These are phyloP conservation scores for Heliothis virescens DNA, from an alignment of 1,140 invertebrate species.

Conservation along the genomic window DNA sequence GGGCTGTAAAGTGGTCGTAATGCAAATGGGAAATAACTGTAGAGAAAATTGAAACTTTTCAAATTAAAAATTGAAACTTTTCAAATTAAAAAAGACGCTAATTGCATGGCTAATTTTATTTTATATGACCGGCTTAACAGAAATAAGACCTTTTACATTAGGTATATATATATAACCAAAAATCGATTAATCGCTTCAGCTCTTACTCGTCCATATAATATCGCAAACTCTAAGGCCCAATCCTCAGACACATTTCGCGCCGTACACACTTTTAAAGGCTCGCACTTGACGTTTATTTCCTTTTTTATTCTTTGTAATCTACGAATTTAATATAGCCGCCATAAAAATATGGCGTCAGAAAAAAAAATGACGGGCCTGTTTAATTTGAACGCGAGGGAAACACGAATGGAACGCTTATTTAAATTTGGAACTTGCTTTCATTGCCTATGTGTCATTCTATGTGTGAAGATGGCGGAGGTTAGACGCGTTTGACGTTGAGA, in stretches of 20 bases:
- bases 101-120: too few relatives aligned
- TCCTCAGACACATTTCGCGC: constrained; percentile 56
- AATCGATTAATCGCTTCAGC: background rate
- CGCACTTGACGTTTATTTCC: constrained; percentile 73
- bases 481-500: background rate
- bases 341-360: constrained; percentile 70
- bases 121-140: too few relatives aligned
- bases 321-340: constrained; percentile 73
- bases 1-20: too few relatives aligned
- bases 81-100: too few relatives aligned
- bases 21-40: too few relatives aligned
- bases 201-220: background rate
- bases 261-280: constrained; percentile 62
- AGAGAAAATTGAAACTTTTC: too few relatives aligned
- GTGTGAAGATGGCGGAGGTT: background rate
- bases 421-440: constrained; percentile 66
- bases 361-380: constrained; percentile 63
- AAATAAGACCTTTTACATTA: too few relatives aligned
- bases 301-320: constrained; percentile 76
- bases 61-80: too few relatives aligned
- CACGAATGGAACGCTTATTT: constrained; percentile 66
- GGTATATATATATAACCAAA: background rate
- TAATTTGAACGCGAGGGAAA: constrained; percentile 63
- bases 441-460: constrained; percentile 28
- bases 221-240: constrained; percentile 36